Conservation (phyloP, 2,113 vertebrate species). For the Australoheros scitulus region DNA sequence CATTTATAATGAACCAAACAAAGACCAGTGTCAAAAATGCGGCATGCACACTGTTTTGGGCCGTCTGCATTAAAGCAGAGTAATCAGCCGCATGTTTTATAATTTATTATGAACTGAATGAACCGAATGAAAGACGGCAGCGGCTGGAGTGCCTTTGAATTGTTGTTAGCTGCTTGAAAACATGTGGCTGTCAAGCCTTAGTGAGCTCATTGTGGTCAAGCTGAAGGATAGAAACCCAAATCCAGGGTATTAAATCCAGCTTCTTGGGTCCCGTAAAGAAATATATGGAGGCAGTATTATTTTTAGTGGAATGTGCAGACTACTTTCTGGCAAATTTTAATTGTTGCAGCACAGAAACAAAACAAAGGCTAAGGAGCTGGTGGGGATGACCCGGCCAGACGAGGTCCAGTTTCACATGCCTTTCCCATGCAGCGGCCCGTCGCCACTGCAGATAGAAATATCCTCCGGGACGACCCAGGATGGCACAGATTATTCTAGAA, state of each 20-base stretch:
- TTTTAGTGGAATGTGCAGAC: constrained; percentile 56
- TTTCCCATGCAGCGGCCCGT: constrained; percentile 49
- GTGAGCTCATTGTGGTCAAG: constrained; percentile 26
- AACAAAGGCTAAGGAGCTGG: constrained; percentile 30
- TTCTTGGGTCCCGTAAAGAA: constrained; percentile 47
- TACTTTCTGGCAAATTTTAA: constrained; percentile 48
- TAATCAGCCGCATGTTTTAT: constrained; percentile 51
- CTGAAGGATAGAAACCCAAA: constrained; percentile 9
- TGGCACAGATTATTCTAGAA: constrained; percentile 77
- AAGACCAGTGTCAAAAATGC: constrained; percentile 22
- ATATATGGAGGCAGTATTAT: constrained; percentile 55
- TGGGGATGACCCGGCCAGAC: constrained; percentile 41
- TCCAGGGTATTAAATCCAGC: constrained; percentile 42
- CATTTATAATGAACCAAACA: constrained; percentile 32
- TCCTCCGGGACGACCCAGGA: constrained; percentile 63
- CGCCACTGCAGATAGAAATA: constrained; percentile 74
- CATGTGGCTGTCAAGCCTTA: constrained; percentile 35
- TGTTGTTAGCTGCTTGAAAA: constrained; percentile 50
- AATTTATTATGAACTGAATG: constrained; percentile 52
- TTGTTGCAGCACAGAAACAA: constrained; percentile 42
- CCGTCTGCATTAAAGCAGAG: constrained; percentile 47
- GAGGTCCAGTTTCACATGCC: constrained; percentile 75
- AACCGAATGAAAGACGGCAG: constrained; percentile 4
- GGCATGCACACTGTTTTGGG: not conserved
- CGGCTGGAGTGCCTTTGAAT: constrained; percentile 13